These are phyloP conservation scores for Colossoma macropomum DNA, from an alignment of 2,113 vertebrate species.

Conservation along the genomic window DNA sequence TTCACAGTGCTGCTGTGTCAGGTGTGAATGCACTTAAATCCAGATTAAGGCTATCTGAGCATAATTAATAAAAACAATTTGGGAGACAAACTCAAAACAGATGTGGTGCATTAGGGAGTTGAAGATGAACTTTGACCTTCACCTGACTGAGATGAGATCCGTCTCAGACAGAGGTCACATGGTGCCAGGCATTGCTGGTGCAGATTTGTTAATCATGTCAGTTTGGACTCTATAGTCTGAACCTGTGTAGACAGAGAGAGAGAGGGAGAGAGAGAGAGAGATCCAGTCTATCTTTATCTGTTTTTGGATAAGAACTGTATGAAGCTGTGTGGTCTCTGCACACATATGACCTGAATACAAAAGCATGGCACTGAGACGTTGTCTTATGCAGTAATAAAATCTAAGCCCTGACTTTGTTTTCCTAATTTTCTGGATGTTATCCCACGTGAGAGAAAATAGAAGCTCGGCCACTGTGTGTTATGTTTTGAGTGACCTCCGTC, in stretches of 20 bases:
- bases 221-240: not conserved
- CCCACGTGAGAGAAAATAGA: not conserved
- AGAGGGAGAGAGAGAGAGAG: not conserved
- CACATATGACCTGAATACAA: not conserved
- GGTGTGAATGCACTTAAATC: not conserved
- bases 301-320: not conserved
- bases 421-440: conserved; percentile 5
- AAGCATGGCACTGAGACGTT: not conserved
- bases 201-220: conserved; percentile 20
- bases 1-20: not conserved
- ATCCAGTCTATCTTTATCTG: no score
- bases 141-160: not conserved
- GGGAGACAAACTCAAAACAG: not conserved
- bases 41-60: not conserved
- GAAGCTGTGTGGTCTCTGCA: not conserved
- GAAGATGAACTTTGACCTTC: not conserved
- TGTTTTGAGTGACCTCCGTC: not conserved
- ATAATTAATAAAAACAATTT: not conserved
- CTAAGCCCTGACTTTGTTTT: not conserved
- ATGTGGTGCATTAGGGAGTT: not conserved
- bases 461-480: not conserved
- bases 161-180: not conserved
- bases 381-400: not conserved
- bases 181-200: not conserved
- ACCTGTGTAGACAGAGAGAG: not conserved